These are phyloP conservation scores for Diorhabda carinulata DNA, from an alignment of 1,140 invertebrate genomes.

Conservation along the genomic window DNA sequence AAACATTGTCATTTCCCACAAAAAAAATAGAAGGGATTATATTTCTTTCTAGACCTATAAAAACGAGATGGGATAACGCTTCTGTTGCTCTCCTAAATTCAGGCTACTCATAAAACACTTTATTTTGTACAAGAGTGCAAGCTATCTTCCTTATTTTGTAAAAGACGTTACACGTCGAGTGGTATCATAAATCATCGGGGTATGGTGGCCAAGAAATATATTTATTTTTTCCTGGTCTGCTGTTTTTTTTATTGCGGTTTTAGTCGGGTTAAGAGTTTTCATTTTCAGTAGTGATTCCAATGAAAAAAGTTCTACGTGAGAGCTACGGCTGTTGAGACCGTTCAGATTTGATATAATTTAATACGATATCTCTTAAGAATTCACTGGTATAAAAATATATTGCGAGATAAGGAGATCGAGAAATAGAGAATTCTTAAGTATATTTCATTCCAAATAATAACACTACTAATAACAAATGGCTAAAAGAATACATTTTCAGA, in stretches of 20 bases:
- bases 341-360: not conserved
- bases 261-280: slow-evolving; percentile 1
- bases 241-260: slow-evolving; percentile 4
- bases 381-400: too few species aligned
- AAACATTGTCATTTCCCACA: not conserved
- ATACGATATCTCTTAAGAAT: too few species aligned
- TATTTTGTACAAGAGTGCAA: slow-evolving; percentile 4
- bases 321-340: not conserved
- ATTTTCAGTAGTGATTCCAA: not conserved
- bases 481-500: too few species aligned
- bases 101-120: slow-evolving; percentile 15
- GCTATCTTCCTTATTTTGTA: slow-evolving; percentile 13
- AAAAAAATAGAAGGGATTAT: slow-evolving; percentile 9
- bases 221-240: slow-evolving; percentile 5
- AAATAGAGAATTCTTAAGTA: too few species aligned
- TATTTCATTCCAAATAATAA: too few species aligned
- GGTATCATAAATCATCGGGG: not conserved
- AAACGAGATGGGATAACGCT: slow-evolving; percentile 4
- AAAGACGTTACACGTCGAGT: slow-evolving; percentile 10
- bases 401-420: too few species aligned
- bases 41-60: not conserved
- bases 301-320: not conserved
- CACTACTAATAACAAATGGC: too few species aligned
- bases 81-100: slow-evolving; percentile 12
- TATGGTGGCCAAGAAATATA: slow-evolving; percentile 8